These are phyloP conservation scores for Lepus timidus DNA, from an alignment of 2,113 vertebrate species.

Conservation along the genomic window DNA sequence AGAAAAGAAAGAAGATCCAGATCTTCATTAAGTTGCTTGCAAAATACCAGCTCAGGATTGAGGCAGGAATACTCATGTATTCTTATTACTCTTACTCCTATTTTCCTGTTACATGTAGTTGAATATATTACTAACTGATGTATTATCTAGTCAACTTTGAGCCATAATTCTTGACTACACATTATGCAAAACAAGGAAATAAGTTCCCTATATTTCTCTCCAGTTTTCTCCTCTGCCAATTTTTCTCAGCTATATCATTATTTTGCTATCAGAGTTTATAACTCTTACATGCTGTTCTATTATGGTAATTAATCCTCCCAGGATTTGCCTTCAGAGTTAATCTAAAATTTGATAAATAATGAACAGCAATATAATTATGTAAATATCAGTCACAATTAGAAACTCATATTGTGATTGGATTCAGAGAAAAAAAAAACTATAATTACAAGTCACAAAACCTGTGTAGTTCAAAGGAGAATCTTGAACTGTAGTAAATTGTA, in stretches of 20 bases:
- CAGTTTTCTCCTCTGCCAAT: conserved; percentile 20
- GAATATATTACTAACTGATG: not conserved
- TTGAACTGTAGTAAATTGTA: conserved; percentile 52
- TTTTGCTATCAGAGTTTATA: conserved; percentile 72
- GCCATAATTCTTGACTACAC: conserved; percentile 47
- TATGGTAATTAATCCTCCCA: conserved; percentile 69
- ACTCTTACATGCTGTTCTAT: conserved; percentile 74
- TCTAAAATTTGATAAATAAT: conserved; percentile 80
- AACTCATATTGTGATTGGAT: conserved; percentile 59
- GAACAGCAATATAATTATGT: conserved; percentile 75
- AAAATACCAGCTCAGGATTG: not conserved
- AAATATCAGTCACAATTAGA: conserved; percentile 76
- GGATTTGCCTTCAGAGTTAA: conserved; percentile 76
- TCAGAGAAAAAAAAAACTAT: conserved; percentile 20
- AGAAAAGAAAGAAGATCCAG: not conserved
- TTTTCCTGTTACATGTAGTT: conserved; percentile 36
- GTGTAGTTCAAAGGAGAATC: conserved; percentile 36
- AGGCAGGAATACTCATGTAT: not conserved
- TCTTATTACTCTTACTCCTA: not conserved
- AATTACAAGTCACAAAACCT: conserved; percentile 59
- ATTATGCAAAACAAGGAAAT: conserved; percentile 44
- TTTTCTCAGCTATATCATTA: conserved; percentile 66
- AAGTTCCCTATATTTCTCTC: not conserved
- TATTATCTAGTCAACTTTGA: conserved; percentile 16
- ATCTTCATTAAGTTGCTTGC: not conserved